Evolutionary conservation across 2,888 invertebrate genomes (phyloP), one percentile per base, ranked within the genome.

Genomic region (Nowickia ferox): DNA sequence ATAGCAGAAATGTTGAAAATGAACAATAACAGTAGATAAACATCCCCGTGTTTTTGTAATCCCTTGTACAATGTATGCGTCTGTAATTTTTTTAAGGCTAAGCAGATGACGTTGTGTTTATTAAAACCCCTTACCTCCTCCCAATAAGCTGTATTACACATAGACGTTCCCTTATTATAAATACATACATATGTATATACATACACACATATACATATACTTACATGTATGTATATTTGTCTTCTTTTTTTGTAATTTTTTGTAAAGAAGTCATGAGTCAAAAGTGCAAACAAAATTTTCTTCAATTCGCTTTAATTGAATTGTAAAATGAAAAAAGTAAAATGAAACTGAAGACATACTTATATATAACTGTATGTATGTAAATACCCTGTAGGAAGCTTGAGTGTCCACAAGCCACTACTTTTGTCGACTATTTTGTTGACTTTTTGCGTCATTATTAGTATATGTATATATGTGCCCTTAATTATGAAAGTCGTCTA

Each of bases 231-330:
- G 0, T 30, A 30, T 30, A 30, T 30, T 30, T 30, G 30, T 30
- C 30, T 30, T 30, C 30, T 71, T 59, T 78, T 48, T 2, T 57
- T 77, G 51, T 57, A 74, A 38, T 80, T 48, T 15, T 59, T 30
- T 48, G 13, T 83, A 44, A 69, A 66, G 65, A 86, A 86, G 82
- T 79, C 76, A 84, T 74, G 87, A 89, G 90, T 90, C 90, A 91
- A 90, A 90, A 90, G 91, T 90, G 90, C 91, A 90, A 88, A 88
- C 30, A 88, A 89, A 88, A 89, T 69, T 78, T 79, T 76, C 82
- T 86, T 86, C 71, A 83, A 89, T 89, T 90, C 87, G 86, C 88
- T 89, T 91, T 91, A 91, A 91, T 91, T 91, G 89, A 91, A 91
- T 91, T 90, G 90, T 89, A 81, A 90, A 89, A 91, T 82, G 68